phyloP scores from a whole-genome alignment of 1,140 invertebrate species.

The Diabrotica virgifera region DNA sequence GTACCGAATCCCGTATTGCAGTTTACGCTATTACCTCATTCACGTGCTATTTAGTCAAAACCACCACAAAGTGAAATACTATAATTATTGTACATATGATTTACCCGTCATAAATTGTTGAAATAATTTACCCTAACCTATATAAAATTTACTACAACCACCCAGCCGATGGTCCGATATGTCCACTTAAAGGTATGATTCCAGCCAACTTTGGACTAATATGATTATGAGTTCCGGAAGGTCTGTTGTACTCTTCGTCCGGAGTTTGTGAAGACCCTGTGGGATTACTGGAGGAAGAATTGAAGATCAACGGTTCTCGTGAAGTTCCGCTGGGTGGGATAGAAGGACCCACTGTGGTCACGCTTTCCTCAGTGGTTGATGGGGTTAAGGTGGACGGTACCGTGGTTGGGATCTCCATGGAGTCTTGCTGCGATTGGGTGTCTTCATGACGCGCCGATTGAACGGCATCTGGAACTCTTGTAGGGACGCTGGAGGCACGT shows the following conservation, averaged over 20 bases:
- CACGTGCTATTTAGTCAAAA: too few species aligned
- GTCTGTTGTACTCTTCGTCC: constrained; percentile 43
- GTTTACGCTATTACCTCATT: too few species aligned
- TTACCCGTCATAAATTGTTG: too few species aligned
- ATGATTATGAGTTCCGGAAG: constrained; percentile 22
- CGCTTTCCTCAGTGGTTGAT: constrained; percentile 46
- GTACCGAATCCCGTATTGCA: too few species aligned
- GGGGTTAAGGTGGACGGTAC: constrained; percentile 27
- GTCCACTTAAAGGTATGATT: constrained; percentile 62
- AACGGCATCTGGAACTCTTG: constrained; percentile 51
- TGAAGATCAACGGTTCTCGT: constrained; percentile 46
- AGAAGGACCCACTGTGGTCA: constrained; percentile 28
- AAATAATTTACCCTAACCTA: too few species aligned
- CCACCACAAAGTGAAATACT: too few species aligned
- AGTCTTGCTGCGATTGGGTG: constrained; percentile 54
- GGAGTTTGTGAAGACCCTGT: constrained; percentile 47
- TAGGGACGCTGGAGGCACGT: constrained; percentile 61
- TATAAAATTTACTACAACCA: constrained; percentile 51
- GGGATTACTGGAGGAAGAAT: constrained; percentile 44
- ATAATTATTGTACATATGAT: too few species aligned
- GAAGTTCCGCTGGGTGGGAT: constrained; percentile 35
- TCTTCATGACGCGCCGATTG: constrained; percentile 46
- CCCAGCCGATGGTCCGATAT: constrained; percentile 56
- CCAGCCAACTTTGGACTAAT: constrained; percentile 56
- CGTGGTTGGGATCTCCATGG: constrained; percentile 44